These are phyloP conservation scores for Etheostoma perlongum DNA, from an alignment of 2,797 vertebrate species.

Conservation along the genomic window DNA sequence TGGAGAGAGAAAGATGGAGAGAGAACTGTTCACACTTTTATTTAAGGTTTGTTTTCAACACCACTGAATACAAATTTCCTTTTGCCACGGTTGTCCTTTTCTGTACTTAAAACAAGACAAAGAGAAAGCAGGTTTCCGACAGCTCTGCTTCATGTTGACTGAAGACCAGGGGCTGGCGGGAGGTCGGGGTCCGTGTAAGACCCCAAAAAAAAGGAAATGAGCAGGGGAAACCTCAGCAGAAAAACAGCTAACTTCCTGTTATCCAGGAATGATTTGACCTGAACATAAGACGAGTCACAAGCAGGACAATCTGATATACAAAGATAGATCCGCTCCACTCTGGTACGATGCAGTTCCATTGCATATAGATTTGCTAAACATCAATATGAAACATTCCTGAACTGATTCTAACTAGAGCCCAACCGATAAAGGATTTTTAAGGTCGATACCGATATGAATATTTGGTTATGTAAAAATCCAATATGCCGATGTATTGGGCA, in stretches of 20 bases:
- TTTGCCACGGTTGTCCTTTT: neutral
- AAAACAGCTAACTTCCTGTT: conserved; percentile 59
- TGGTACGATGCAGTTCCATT: neutral
- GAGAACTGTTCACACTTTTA: neutral
- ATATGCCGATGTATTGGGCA: no score
- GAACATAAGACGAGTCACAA: neutral
- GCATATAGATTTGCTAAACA: conserved; percentile 4
- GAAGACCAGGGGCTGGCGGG: conserved; percentile 4
- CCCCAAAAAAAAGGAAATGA: conserved; percentile 47
- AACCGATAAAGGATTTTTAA: no score
- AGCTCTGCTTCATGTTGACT: conserved; percentile 1
- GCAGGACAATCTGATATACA: neutral
- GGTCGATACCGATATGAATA: no score
- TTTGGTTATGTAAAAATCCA: no score
- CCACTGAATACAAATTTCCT: neutral
- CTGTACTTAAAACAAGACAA: neutral
- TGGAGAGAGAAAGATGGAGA: conserved; percentile 55
- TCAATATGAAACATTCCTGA: neutral
- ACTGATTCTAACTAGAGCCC: no score
- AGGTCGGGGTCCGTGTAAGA: conserved; percentile 14
- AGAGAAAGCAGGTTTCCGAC: neutral
- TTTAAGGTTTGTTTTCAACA: neutral
- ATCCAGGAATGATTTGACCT: conserved; percentile 24
- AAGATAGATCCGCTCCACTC: neutral
- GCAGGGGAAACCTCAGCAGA: conserved; percentile 66